Evolutionary conservation across 2,113 vertebrate species (phyloP), one percentile per base, ranked within the genome.

Genomic region (Caranx melampygus): DNA sequence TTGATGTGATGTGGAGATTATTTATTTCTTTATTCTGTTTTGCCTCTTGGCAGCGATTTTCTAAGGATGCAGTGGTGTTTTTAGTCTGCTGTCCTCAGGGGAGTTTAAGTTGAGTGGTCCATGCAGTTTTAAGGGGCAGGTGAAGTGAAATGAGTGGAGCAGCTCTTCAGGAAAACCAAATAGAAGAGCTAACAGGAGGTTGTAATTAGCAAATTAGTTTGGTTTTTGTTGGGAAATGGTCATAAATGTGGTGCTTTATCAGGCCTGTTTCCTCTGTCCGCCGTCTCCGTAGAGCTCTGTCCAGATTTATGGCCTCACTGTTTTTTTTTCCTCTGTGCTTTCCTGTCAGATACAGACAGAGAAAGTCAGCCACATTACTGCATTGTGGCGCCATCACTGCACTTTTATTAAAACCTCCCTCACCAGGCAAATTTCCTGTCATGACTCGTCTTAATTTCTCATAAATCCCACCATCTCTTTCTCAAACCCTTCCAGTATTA

Each of bases 141-240:
- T 85, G 40, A 78, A 9, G 78, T 35, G n/a, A 87, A 85, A 82
- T 88, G 88, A 92, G 64, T 85, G 91, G 90, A 95, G 95, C 90
- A 80, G 92, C 91, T 92, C 94, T 95, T 94, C 92, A 93, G 94
- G 94, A 95, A 95, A 77, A 74, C 6, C 95, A 94, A 93, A 95
- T 94, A 85, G 86, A 81, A 93, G 94, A 95, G 92, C 91, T 90
- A 95, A 90, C 93, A 95, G 95, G 94, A 96, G 96, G 96, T 95
- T 75, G 93, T 95, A 96, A 97, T 96, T 96, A 96, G 95, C 93
- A 95, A 97, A 96, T 97, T 96, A 96, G 94, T 96, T 97, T 96
- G 94, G 93, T 94, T 97, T 95, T 94, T 92, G 89, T 91, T 90
- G 95, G 94, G 94, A 97, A 96, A 95, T 95, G 92, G 94, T 83